Percentiles rank a stretch among this genome's conserved stretches.
Conservation (phyloP, 2,113 vertebrate species). For the Pseudorhombus dupliciocellatus region DNA sequence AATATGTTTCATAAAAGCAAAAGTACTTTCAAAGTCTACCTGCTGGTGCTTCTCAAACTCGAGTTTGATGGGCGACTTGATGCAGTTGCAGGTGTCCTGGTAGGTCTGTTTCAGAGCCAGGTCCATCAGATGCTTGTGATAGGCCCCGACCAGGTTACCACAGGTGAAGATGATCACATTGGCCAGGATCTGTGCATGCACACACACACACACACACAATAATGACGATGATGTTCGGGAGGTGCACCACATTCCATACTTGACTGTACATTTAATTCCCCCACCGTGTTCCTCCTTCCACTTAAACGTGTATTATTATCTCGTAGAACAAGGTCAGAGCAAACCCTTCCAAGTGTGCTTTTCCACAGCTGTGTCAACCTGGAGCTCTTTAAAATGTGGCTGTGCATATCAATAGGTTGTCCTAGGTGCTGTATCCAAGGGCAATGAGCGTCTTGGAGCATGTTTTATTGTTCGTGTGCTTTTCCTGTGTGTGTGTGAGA, state of each 20-base stretch:
- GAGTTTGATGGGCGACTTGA: slow-evolving; percentile 97
- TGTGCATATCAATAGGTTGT: slow-evolving; percentile 45
- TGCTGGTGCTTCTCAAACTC: slow-evolving; percentile 98
- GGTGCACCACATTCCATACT: slow-evolving; percentile 14
- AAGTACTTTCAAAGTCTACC: slow-evolving; percentile 72
- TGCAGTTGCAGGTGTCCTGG: slow-evolving; percentile 97
- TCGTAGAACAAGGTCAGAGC: slow-evolving; percentile 48
- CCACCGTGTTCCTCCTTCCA: slow-evolving; percentile 32
- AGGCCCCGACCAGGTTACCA: slow-evolving; percentile 93
- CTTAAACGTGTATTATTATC: slow-evolving; percentile 44
- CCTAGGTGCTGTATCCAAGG: slow-evolving; percentile 40
- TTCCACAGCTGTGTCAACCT: slow-evolving; percentile 50
- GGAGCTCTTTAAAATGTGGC: slow-evolving; percentile 37
- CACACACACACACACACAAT: slow-evolving; percentile 10
- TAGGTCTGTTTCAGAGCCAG: slow-evolving; percentile 95
- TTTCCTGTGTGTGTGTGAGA: slow-evolving; percentile 28
- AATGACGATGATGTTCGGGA: slow-evolving; percentile 20
- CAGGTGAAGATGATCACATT: slow-evolving; percentile 98
- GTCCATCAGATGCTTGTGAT: slow-evolving; percentile 98
- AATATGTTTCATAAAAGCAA: too few relatives aligned
- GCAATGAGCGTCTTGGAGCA: slow-evolving; percentile 20
- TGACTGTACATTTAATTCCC: slow-evolving; percentile 35
- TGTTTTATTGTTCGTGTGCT: slow-evolving; percentile 50
- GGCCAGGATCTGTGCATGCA: slow-evolving; percentile 87
- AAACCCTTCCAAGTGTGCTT: slow-evolving; percentile 36